Evolutionary conservation across 2,113 vertebrate genomes (phyloP).

Genomic region (Anseranas semipalmata): DNA sequence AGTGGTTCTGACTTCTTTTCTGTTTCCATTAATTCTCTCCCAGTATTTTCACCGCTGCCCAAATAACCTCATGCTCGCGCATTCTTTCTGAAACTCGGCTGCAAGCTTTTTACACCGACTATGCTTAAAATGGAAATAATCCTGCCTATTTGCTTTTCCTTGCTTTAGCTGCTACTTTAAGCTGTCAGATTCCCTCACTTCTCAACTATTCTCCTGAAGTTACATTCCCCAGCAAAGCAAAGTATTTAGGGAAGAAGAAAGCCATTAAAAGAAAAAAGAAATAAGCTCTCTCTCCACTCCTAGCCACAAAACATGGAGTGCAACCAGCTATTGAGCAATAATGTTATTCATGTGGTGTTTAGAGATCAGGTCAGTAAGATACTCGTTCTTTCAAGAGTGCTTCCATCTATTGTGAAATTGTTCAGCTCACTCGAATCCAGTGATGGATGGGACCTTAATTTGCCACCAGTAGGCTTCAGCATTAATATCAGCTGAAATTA

Average conservation of each 20-base stretch:
- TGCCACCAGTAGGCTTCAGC: background rate
- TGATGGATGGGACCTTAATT: background rate
- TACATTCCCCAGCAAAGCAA: background rate
- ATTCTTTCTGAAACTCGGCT: background rate
- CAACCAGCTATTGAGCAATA: slow-evolving; percentile 45
- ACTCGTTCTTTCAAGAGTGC: background rate
- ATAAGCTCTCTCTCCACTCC: background rate
- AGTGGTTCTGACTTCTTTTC: background rate
- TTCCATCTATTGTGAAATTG: background rate
- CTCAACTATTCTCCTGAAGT: background rate
- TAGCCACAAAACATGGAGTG: background rate
- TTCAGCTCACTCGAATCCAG: accelerated
- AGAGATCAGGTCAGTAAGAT: background rate
- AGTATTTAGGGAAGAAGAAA: slow-evolving; percentile 17
- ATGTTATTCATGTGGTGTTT: background rate
- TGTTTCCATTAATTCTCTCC: slow-evolving; percentile 21
- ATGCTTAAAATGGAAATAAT: slow-evolving; percentile 50
- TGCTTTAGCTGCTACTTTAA: background rate
- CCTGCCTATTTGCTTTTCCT: background rate
- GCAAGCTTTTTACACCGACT: slow-evolving; percentile 13
- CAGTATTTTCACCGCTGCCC: background rate
- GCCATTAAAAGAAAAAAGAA: background rate
- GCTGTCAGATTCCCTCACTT: slow-evolving; percentile 3
- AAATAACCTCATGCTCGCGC: background rate
- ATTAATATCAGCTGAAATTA: background rate